Conservation (phyloP, 2,113 vertebrate species). For the Bubo blakistoni region DNA sequence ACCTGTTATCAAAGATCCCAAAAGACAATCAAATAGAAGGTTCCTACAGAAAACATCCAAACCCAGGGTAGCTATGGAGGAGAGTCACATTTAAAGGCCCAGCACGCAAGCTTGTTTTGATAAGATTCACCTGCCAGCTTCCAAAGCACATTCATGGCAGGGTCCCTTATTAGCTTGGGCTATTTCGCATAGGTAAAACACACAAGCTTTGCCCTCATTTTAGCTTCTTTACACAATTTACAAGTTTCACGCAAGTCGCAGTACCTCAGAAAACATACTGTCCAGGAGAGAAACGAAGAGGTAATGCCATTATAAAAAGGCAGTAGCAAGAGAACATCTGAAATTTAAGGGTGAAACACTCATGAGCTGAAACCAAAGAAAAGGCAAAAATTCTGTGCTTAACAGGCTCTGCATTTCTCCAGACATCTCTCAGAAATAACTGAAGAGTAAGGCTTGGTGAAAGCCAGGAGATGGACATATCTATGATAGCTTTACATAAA, state of each 20-base stretch:
- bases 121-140: not conserved
- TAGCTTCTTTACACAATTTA: not conserved
- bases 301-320: not conserved
- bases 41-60: not conserved
- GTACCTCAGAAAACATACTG: not conserved
- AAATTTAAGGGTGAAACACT: not conserved
- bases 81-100: not conserved
- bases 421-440: not conserved
- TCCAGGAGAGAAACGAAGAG: not conserved
- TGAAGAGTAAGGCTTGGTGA: not conserved
- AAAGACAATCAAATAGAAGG: not conserved
- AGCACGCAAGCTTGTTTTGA: not conserved
- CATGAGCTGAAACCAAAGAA: not conserved
- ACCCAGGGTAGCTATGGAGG: not conserved
- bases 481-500: not conserved
- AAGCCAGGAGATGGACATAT: not conserved
- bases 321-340: not conserved
- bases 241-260: not conserved
- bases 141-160: not conserved
- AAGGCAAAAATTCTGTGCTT: not conserved
- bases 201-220: not conserved
- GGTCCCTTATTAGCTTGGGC: not conserved
- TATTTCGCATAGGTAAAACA: not conserved
- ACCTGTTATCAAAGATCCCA: not conserved
- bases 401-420: not conserved